Percentiles rank a stretch among this genome's conserved stretches.
Conservation (phyloP, 2,113 vertebrate species). For the Cnemophilus loriae region DNA sequence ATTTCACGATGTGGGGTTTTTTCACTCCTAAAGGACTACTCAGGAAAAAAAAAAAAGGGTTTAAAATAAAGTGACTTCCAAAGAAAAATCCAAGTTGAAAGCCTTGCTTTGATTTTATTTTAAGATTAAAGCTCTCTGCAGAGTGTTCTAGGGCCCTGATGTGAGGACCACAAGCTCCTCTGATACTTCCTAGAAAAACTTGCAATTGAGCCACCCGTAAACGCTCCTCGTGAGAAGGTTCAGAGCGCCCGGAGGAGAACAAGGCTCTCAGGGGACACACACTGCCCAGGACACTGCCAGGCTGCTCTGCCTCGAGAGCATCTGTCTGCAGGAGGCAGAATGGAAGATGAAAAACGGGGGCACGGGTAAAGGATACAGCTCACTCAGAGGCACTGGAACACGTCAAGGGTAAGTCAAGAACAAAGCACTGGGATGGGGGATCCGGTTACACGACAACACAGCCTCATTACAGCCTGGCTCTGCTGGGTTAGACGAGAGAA, state of each 20-base stretch:
- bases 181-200: neutral
- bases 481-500: neutral
- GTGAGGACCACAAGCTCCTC: neutral
- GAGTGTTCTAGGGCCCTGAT: neutral
- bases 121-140: neutral
- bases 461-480: neutral
- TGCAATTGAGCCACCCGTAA: neutral
- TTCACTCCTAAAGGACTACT: neutral
- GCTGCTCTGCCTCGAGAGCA: neutral
- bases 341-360: neutral
- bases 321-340: neutral
- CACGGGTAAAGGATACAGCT: accelerated
- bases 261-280: neutral
- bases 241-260: neutral
- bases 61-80: neutral
- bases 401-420: constrained; percentile 22
- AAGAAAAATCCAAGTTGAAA: neutral
- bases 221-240: neutral
- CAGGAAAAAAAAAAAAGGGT: neutral
- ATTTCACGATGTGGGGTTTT: neutral
- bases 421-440: neutral
- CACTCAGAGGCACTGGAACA: accelerated
- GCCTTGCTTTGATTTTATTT: neutral
- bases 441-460: neutral
- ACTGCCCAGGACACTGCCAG: neutral